These are phyloP conservation scores for Astropecten irregularis DNA, from an alignment of 53 echinoderm and acorn worm species.

Conservation along the genomic window DNA sequence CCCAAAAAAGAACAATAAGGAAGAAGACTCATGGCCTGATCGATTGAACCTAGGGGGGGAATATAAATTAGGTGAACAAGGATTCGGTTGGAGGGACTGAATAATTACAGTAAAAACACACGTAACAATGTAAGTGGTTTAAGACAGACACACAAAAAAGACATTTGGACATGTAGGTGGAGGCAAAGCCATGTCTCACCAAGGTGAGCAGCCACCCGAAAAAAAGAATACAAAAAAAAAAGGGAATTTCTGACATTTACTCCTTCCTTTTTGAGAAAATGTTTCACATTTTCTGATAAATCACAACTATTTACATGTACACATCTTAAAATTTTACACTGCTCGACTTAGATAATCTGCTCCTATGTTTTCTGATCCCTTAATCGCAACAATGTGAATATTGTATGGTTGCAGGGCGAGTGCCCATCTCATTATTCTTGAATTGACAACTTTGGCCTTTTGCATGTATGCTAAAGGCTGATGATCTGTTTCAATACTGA, in stretches of 20 bases:
- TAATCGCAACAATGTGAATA: constrained; percentile 48
- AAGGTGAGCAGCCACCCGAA: too few relatives aligned
- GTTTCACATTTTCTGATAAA: background rate
- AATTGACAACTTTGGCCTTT: constrained; percentile 36
- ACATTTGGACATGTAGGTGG: too few relatives aligned
- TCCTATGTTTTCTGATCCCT: constrained; percentile 49
- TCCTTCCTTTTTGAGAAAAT: background rate
- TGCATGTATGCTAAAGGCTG: constrained; percentile 19
- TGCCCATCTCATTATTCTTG: constrained; percentile 43
- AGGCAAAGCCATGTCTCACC: too few relatives aligned
- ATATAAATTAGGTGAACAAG: too few relatives aligned
- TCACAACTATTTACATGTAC: background rate
- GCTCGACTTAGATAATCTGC: constrained; percentile 63
- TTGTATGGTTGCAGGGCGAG: constrained; percentile 44
- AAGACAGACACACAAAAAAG: too few relatives aligned
- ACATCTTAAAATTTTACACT: background rate
- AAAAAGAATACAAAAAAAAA: too few relatives aligned
- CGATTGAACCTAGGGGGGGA: too few relatives aligned
- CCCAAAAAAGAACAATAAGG: too few relatives aligned
- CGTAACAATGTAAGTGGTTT: too few relatives aligned
- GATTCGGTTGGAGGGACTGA: too few relatives aligned
- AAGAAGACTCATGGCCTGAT: too few relatives aligned
- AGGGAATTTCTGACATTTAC: background rate
- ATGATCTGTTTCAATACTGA: constrained; percentile 36
- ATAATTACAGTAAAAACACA: too few relatives aligned